phyloP scores from a whole-genome alignment of 2,888 invertebrate genomes.

The Meganola albula region DNA sequence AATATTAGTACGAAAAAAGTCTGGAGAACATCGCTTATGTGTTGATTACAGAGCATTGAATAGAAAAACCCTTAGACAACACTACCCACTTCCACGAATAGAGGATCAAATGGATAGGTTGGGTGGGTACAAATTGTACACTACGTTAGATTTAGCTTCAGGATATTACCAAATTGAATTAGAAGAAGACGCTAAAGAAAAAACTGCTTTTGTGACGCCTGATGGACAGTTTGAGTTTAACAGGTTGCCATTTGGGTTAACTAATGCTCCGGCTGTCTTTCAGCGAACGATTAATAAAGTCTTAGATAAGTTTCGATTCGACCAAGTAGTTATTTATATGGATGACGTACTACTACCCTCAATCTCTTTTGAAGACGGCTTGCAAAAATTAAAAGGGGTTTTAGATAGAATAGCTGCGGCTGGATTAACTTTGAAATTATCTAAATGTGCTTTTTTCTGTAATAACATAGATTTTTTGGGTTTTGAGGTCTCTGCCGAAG shows the following conservation, averaged over 20 bases:
- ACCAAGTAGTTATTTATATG: background rate
- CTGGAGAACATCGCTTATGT: constrained; percentile 11
- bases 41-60: constrained; percentile 13
- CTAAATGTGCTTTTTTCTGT: background rate
- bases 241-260: background rate
- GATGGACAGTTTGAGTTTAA: background rate
- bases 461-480: background rate
- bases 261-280: background rate
- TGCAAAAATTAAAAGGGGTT: background rate
- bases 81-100: background rate
- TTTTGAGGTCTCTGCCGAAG: background rate
- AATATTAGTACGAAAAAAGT: constrained; percentile 14
- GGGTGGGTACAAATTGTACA: background rate
- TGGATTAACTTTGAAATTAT: background rate
- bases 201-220: background rate
- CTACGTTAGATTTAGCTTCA: background rate
- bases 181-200: background rate
- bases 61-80: background rate
- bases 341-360: background rate
- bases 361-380: background rate
- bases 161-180: background rate
- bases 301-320: background rate
- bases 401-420: background rate
- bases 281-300: background rate
- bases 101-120: constrained; percentile 1